A percentile compares a stretch with the other conserved stretches of the same genome.
phyloP scores from a whole-genome alignment of 2,888 invertebrate species.

The Microplitis deprimator region DNA sequence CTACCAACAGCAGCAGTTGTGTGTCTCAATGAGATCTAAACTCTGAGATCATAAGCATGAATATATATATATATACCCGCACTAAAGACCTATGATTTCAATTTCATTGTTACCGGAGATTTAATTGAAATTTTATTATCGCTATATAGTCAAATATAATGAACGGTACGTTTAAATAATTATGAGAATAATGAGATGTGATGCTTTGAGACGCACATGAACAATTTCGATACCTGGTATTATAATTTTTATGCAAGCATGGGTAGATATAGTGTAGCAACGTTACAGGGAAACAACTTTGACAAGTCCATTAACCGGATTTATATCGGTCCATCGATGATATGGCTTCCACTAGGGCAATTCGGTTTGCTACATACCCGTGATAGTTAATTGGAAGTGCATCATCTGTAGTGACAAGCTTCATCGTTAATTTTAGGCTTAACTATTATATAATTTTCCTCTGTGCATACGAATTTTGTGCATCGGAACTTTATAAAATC shows the following conservation, averaged over 20 bases:
- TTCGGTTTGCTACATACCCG: conserved; percentile 21
- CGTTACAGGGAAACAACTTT: background rate
- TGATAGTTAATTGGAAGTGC: conserved; percentile 28
- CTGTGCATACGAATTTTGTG: background rate
- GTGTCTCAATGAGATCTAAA: conserved; percentile 17
- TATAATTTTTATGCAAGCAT: background rate
- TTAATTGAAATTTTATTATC: background rate
- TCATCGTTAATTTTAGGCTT: conserved; percentile 27
- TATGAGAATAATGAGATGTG: background rate
- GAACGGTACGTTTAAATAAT: background rate
- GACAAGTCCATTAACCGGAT: conserved; percentile 36
- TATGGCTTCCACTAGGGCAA: conserved; percentile 23
- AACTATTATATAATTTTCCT: conserved; percentile 1
- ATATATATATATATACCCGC: background rate
- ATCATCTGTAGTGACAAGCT: conserved; percentile 26
- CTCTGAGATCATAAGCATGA: background rate
- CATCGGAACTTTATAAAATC: conserved; percentile 10
- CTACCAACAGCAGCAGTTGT: conserved; percentile 9
- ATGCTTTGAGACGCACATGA: background rate
- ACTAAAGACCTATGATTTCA: background rate
- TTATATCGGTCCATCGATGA: conserved; percentile 33
- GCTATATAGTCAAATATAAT: background rate
- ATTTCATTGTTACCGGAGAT: conserved; percentile 16
- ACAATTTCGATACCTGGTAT: background rate
- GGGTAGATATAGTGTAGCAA: background rate